A percentile compares a stretch with the other conserved stretches of the same genome.
Conservation (phyloP, 2,113 vertebrate species). For the Pelmatolapia mariae region DNA sequence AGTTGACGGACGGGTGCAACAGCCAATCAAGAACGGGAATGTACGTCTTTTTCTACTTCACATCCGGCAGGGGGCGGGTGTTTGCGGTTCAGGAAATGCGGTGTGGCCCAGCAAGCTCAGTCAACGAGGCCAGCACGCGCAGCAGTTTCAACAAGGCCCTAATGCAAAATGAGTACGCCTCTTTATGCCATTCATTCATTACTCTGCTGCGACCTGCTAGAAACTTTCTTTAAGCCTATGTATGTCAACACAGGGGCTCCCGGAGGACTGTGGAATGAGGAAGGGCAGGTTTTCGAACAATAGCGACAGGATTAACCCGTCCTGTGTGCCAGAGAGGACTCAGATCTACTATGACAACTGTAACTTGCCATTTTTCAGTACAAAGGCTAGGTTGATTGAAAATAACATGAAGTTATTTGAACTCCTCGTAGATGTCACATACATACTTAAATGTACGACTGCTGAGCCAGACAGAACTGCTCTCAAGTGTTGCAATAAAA, state of each 20-base stretch:
- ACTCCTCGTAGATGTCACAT: background rate
- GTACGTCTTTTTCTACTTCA: background rate
- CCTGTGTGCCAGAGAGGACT: background rate
- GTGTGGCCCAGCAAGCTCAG: constrained; percentile 12
- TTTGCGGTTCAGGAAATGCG: constrained; percentile 59
- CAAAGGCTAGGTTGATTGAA: background rate
- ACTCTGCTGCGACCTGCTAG: background rate
- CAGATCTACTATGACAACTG: background rate
- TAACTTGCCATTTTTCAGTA: background rate
- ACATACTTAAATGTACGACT: background rate
- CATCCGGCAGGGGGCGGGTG: constrained; percentile 32
- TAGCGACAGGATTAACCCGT: background rate
- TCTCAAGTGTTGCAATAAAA: background rate
- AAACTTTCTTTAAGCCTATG: background rate
- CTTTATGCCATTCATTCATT: background rate
- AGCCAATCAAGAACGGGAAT: constrained; percentile 28
- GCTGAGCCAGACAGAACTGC: background rate
- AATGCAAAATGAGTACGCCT: constrained; percentile 14
- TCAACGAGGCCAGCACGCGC: background rate
- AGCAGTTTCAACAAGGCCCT: constrained; percentile 6
- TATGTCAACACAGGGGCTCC: background rate
- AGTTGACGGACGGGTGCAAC: constrained; percentile 17
- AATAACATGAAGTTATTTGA: background rate
- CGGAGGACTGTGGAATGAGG: background rate
- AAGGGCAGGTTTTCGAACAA: background rate